phyloP scores from a whole-genome alignment of 2,113 vertebrate genomes.

The Macrotus californicus region DNA sequence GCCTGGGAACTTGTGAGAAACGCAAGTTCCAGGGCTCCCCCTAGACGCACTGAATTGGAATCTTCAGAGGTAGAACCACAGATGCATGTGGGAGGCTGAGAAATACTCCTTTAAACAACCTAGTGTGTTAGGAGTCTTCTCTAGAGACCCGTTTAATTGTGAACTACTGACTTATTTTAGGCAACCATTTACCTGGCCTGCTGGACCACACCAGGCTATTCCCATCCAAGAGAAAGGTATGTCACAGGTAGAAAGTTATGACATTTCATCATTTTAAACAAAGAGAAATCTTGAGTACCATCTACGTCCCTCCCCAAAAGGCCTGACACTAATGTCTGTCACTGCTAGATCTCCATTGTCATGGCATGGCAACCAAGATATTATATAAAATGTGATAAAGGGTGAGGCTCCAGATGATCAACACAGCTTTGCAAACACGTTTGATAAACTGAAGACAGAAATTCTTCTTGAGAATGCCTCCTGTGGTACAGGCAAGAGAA shows the following conservation, averaged over 20 bases:
- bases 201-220: not conserved
- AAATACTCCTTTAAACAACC: not conserved
- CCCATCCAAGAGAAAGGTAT: not conserved
- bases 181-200: not conserved
- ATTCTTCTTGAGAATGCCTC: not conserved
- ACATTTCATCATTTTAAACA: not conserved
- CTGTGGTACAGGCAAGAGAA: not conserved
- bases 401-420: not conserved
- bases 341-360: not conserved
- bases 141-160: not conserved
- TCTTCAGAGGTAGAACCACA: not conserved
- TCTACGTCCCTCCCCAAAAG: not conserved
- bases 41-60: not conserved
- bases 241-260: not conserved
- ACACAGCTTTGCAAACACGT: not conserved
- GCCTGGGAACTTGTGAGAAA: not conserved
- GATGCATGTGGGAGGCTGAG: not conserved
- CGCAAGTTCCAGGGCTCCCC: not conserved
- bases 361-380: not conserved
- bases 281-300: not conserved
- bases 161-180: not conserved
- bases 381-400: not conserved
- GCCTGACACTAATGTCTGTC: not conserved
- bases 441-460: not conserved
- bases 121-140: not conserved